Base-by-base conservation (phyloP, 53 echinoderm and acorn worm genomes). In the Henricia sp. region DNA sequence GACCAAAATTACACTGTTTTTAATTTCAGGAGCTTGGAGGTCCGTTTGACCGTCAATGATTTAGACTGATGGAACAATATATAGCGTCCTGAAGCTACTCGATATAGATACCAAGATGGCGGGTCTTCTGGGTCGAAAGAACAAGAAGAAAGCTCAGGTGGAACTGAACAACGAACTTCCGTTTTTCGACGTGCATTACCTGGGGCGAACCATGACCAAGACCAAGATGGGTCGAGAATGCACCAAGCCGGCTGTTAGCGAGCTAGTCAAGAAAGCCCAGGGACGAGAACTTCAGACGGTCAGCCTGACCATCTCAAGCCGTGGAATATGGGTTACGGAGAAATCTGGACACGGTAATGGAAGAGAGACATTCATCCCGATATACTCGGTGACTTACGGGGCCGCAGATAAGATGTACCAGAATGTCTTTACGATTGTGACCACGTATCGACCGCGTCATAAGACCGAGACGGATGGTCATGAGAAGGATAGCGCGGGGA, bases 331-430 rank as follows among this genome's bases (percentile, higher is more conserved):
- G 83, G 91, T 96, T 12, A 89, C 85, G 13, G 93, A 94, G 72
- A 88, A 88, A 3, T 83, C 86, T 19, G 87, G 87, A 36, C 88
- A 93, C 20, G 58, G 83, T 12, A 82, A 58, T 20, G 40, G 66
- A 21, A 74, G 93, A 37, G 95, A 95, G 56, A 95, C 93, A 4
- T 96, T 96, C 48, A 88, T 96, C 21, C 97, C 97, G 3, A 96
- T 96, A n/a, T 94, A 96, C 50, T 85, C 89, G n/a, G 86, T 96
- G 53, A 94, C 94, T 13, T 96, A 96, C 50, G 97, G 97, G 13
- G 82, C 94, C 1, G 97, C 92, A 1, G 97, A 96, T 59, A 91
- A 90, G 65, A 53, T 56, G 23, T 92, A 88, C 42, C 78, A 90
- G 21, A 86, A 90, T 28, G 94, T 97, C 39, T 97, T 97, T 28